A percentile compares a stretch with the other conserved stretches of the same genome.
These are phyloP conservation scores for Brotogeris chrysoptera DNA, from an alignment of 2,797 vertebrate species.

Conservation along the genomic window DNA sequence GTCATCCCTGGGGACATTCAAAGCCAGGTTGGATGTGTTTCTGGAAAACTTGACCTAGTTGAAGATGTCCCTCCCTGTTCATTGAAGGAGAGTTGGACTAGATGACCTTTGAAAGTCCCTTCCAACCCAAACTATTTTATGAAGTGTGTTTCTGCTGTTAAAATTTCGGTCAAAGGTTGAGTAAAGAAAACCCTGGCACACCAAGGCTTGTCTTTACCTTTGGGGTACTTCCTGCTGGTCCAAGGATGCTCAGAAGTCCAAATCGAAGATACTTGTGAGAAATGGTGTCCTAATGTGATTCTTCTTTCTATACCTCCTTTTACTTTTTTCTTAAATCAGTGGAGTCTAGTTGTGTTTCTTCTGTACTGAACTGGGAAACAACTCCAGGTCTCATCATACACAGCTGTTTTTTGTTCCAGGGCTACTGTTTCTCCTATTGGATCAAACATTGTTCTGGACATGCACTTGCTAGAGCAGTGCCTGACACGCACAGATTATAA, in stretches of 20 bases:
- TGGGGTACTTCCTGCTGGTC: background rate
- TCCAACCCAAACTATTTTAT: background rate
- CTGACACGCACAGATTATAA: no score
- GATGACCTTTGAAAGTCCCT: background rate
- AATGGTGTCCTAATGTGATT: background rate
- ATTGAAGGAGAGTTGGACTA: background rate
- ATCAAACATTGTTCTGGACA: background rate
- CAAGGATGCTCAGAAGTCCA: background rate
- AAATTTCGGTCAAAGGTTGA: background rate
- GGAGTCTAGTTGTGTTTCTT: background rate
- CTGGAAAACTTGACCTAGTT: background rate
- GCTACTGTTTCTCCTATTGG: background rate
- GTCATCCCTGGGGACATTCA: background rate
- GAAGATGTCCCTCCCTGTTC: background rate
- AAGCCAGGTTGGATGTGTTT: background rate
- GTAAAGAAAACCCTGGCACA: background rate
- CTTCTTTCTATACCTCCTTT: background rate
- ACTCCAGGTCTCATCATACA: background rate
- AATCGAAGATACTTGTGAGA: background rate
- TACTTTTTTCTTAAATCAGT: background rate
- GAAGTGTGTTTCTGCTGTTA: background rate
- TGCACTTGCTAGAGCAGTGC: background rate
- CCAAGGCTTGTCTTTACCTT: background rate
- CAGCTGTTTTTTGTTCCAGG: background rate
- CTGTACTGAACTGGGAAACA: background rate